Conservation (phyloP, 2,888 invertebrate genomes). For the Diarsia mendica region DNA sequence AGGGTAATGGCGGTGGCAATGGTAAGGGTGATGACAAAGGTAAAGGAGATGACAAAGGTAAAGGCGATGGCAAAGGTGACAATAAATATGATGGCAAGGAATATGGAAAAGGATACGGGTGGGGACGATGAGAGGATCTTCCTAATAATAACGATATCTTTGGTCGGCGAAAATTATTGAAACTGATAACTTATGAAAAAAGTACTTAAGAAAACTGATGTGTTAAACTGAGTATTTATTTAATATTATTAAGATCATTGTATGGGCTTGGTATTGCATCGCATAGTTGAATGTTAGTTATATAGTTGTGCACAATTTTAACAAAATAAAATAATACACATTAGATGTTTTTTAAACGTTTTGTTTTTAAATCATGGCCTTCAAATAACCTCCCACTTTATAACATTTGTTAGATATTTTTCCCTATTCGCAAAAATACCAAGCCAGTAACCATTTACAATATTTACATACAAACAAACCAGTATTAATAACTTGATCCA, state of each 20-base stretch:
- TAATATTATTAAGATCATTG: background rate
- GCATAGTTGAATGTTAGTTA: conserved; percentile 2
- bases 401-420: conserved; percentile 1
- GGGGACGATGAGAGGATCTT: conserved; percentile 29
- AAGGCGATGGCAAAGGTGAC: conserved; percentile 15
- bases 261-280: background rate
- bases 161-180: background rate
- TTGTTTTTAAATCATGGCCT: conserved; percentile 7
- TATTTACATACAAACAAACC: conserved; percentile 1
- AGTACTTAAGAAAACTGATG: background rate
- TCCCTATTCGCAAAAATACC: conserved; percentile 1
- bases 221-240: too few species aligned
- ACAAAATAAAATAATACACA: background rate
- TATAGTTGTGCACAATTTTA: conserved; percentile 6
- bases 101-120: conserved; percentile 51
- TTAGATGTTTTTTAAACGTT: conserved; percentile 6
- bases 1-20: background rate
- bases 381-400: background rate
- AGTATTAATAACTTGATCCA: conserved; percentile 38
- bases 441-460: background rate
- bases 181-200: conserved; percentile 24
- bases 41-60: conserved; percentile 16
- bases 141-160: background rate
- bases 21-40: background rate
- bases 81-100: conserved; percentile 31